Percentiles rank a stretch among this genome's conserved stretches.
These are phyloP conservation scores for Lordiphosa andalusiaca DNA, from an alignment of 2,888 invertebrate species.

Conservation along the genomic window DNA sequence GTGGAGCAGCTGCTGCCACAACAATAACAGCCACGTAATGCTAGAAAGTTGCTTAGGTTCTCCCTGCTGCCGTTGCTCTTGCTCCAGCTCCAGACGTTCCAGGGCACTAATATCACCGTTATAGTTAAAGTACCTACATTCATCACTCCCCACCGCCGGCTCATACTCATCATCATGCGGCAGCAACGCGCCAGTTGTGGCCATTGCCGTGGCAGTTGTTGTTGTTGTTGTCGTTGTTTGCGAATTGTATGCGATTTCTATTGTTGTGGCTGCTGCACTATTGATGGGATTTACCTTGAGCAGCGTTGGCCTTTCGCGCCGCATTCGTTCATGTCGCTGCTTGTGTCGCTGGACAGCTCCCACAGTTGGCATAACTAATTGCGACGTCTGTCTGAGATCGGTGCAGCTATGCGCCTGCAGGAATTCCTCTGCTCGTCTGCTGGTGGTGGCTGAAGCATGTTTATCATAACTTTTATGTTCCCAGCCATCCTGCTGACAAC, in stretches of 20 bases:
- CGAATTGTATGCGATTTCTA: slow-evolving; percentile 43
- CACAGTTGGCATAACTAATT: slow-evolving; percentile 75
- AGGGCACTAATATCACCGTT: slow-evolving; percentile 76
- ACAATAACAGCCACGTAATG: slow-evolving; percentile 69
- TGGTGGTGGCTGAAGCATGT: slow-evolving; percentile 46
- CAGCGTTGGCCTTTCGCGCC: slow-evolving; percentile 50
- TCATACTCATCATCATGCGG: slow-evolving; percentile 36
- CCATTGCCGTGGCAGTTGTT: slow-evolving; percentile 22
- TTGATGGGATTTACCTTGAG: slow-evolving; percentile 50
- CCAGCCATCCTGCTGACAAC: slow-evolving; percentile 41
- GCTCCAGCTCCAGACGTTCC: slow-evolving; percentile 42
- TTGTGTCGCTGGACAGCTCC: slow-evolving; percentile 36
- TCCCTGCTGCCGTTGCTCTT: slow-evolving; percentile 20
- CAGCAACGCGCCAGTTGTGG: slow-evolving; percentile 44
- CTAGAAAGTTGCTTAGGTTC: slow-evolving; percentile 54
- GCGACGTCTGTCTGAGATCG: slow-evolving; percentile 64
- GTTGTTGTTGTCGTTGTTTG: slow-evolving; percentile 67
- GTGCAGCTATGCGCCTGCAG: slow-evolving; percentile 50
- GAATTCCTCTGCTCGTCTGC: slow-evolving; percentile 45
- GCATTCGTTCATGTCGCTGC: slow-evolving; percentile 55
- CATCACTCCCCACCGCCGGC: slow-evolving; percentile 43
- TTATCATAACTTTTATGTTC: slow-evolving; percentile 67
- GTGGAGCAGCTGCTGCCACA: slow-evolving; percentile 59
- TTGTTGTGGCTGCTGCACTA: slow-evolving; percentile 19
- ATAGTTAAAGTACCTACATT: slow-evolving; percentile 78